These are phyloP conservation scores for Microtus richardsoni DNA, from an alignment of 2,113 vertebrate species.

Conservation along the genomic window DNA sequence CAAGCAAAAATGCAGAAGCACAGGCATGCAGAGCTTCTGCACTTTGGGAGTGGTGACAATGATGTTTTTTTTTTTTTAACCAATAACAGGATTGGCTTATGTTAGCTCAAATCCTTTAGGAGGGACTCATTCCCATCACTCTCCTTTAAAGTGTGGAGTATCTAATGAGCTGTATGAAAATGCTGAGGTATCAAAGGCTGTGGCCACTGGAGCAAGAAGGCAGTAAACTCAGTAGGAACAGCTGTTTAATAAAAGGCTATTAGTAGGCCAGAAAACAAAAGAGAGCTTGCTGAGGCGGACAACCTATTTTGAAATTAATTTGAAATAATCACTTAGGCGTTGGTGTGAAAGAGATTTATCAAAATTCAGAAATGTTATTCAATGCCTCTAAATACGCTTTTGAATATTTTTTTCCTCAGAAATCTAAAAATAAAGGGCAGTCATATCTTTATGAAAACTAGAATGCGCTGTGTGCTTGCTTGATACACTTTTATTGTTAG, in stretches of 20 bases:
- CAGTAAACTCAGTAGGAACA: slow-evolving; percentile 28
- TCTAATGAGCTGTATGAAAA: slow-evolving; percentile 43
- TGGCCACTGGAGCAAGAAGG: background rate
- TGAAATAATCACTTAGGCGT: background rate
- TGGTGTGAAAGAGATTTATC: background rate
- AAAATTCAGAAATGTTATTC: background rate
- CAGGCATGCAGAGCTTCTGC: background rate
- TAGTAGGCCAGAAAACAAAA: slow-evolving; percentile 1
- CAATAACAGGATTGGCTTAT: background rate
- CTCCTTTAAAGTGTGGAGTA: background rate
- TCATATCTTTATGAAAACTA: background rate
- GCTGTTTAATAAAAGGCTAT: slow-evolving; percentile 41
- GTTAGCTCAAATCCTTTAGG: slow-evolving; percentile 3
- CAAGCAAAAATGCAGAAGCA: background rate
- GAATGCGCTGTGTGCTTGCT: background rate
- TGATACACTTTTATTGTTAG: background rate
- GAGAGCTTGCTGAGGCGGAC: background rate
- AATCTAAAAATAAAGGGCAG: background rate
- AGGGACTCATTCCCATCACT: background rate
- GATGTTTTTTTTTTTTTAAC: background rate
- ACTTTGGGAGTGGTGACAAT: background rate
- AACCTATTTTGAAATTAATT: slow-evolving; percentile 59
- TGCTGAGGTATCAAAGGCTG: background rate
- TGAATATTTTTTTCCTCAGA: background rate
- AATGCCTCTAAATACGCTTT: background rate